Conservation (phyloP, 2,797 vertebrate genomes). For the Rhinichthys osculus region DNA sequence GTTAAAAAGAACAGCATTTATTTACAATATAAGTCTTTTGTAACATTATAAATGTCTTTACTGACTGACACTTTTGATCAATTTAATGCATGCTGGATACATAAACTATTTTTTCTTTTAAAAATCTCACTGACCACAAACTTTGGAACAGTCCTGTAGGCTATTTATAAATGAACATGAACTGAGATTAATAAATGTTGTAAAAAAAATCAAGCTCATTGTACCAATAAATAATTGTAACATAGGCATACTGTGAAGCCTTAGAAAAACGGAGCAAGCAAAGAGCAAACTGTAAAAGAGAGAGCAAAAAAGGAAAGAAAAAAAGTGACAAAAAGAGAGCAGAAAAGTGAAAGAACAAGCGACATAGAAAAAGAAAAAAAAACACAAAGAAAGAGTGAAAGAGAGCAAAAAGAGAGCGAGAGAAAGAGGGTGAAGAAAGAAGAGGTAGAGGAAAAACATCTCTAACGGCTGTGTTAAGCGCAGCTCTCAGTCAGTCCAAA, state of each 20-base stretch:
- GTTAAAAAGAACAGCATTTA: not conserved
- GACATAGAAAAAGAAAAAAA: not conserved
- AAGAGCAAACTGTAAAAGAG: not conserved
- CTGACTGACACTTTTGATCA: too few species aligned
- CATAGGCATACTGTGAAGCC: not conserved
- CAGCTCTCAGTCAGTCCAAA: conserved; percentile 49
- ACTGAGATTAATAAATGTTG: not conserved
- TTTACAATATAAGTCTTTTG: not conserved
- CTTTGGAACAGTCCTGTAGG: too few species aligned
- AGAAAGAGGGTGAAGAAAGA: not conserved
- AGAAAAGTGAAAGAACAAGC: not conserved
- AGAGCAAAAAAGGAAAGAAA: not conserved
- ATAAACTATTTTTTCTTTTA: not conserved
- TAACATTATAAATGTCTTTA: not conserved
- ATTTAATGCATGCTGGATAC: not conserved
- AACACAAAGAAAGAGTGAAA: not conserved
- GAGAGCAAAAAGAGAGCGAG: not conserved
- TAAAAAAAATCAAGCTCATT: not conserved
- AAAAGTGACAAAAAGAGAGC: not conserved
- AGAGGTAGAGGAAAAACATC: conserved; percentile 19
- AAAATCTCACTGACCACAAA: not conserved
- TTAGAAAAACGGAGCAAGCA: not conserved
- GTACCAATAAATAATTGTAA: not conserved
- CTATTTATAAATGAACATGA: not conserved
- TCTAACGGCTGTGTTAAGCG: conserved; percentile 33